Conservation (phyloP, 1,140 invertebrate genomes). For the Lepidostoma basale region DNA sequence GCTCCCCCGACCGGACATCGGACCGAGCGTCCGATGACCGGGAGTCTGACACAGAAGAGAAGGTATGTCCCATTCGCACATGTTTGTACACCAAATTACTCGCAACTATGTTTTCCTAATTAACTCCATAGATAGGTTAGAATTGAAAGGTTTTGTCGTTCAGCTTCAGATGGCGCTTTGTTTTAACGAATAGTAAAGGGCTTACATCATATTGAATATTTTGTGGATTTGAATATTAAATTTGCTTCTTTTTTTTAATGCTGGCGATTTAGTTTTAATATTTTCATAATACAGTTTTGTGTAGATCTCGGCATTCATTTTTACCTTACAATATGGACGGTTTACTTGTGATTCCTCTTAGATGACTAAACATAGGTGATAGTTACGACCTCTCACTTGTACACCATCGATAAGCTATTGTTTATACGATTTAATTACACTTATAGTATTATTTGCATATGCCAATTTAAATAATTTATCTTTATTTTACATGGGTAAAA, state of each 20-base stretch:
- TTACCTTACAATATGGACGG: no score
- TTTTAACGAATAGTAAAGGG: constrained; percentile 7
- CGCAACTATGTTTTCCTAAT: neutral
- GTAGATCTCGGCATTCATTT: no score
- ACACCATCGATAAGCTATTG: no score
- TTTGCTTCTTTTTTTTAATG: neutral
- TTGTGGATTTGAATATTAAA: constrained; percentile 1
- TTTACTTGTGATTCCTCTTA: no score
- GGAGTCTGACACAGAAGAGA: constrained; percentile 87
- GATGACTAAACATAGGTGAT: no score
- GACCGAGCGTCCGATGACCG: constrained; percentile 84
- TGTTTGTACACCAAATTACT: constrained; percentile 30
- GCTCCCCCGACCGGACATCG: constrained; percentile 69
- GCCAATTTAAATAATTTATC: no score
- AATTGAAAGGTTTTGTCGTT: no score
- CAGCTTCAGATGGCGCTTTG: constrained; percentile 5
- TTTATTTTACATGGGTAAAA: no score
- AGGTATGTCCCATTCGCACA: constrained; percentile 68
- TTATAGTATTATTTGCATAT: no score
- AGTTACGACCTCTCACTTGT: no score
- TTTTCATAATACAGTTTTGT: no score
- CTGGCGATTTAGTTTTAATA: neutral
- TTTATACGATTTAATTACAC: no score
- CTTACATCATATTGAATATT: constrained; percentile 1
- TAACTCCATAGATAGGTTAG: neutral